A percentile compares a stretch with the other conserved stretches of the same genome.
These are phyloP conservation scores for Keiferia lycopersicella DNA, from an alignment of 2,888 invertebrate genomes.

Conservation along the genomic window DNA sequence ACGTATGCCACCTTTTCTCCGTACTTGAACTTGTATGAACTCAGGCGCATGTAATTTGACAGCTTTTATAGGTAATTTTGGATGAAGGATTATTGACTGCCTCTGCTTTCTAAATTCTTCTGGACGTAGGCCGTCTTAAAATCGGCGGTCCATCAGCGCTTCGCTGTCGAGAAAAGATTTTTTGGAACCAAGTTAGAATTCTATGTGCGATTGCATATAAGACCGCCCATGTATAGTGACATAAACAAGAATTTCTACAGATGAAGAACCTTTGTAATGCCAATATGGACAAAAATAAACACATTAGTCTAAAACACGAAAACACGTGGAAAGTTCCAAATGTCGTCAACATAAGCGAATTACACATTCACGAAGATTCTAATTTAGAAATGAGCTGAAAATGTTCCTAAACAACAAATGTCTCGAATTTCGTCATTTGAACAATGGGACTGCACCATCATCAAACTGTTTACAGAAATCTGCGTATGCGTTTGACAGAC, in stretches of 20 bases:
- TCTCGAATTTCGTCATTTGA: background rate
- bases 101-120: no score
- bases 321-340: background rate
- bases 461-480: background rate
- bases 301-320: background rate
- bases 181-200: no score
- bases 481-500: background rate
- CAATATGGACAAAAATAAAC: no score
- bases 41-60: constrained; percentile 37
- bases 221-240: no score
- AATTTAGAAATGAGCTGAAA: background rate
- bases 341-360: background rate
- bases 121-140: no score
- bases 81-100: no score
- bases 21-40: constrained; percentile 76
- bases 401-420: constrained; percentile 9
- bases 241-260: no score
- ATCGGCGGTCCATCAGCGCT: no score
- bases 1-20: constrained; percentile 79
- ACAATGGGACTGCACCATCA: constrained; percentile 5
- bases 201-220: no score
- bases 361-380: background rate
- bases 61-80: constrained; percentile 16
- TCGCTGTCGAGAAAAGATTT: no score
- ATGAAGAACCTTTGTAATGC: no score